Conservation (phyloP, 2,888 invertebrate genomes). For the Heliconius charithonia region DNA sequence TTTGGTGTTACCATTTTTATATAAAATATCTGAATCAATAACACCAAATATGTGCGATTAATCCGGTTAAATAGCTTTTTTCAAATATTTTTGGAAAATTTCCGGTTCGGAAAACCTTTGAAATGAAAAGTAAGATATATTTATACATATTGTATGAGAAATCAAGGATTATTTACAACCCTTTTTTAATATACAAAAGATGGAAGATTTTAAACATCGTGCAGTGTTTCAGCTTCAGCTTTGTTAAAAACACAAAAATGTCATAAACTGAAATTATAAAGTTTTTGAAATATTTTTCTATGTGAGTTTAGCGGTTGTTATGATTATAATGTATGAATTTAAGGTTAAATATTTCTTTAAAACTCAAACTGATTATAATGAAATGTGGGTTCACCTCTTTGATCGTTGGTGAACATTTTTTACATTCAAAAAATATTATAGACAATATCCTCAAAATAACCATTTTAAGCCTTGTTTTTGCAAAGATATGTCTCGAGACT, state of each 20-base stretch:
- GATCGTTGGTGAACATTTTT: neutral
- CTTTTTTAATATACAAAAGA: neutral
- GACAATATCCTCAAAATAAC: neutral
- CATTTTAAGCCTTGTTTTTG: neutral
- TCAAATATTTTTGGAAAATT: neutral
- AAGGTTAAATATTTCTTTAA: neutral
- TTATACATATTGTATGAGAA: neutral
- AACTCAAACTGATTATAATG: neutral
- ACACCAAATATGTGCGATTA: neutral
- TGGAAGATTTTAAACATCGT: neutral
- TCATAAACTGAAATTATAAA: neutral
- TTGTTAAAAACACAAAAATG: neutral
- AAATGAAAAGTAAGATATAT: conserved; percentile 6
- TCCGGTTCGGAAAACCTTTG: neutral
- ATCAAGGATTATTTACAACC: neutral
- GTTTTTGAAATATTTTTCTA: neutral
- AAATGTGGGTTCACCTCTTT: neutral
- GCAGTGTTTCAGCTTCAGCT: conserved; percentile 3
- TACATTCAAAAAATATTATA: neutral
- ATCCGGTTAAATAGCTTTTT: neutral
- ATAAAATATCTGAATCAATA: neutral
- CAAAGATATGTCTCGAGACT: neutral
- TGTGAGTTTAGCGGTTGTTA: neutral
- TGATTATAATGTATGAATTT: neutral
- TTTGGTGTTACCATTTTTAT: neutral